Conservation (phyloP, 92 coral and sea anemone genomes). For the Porites lobata region DNA sequence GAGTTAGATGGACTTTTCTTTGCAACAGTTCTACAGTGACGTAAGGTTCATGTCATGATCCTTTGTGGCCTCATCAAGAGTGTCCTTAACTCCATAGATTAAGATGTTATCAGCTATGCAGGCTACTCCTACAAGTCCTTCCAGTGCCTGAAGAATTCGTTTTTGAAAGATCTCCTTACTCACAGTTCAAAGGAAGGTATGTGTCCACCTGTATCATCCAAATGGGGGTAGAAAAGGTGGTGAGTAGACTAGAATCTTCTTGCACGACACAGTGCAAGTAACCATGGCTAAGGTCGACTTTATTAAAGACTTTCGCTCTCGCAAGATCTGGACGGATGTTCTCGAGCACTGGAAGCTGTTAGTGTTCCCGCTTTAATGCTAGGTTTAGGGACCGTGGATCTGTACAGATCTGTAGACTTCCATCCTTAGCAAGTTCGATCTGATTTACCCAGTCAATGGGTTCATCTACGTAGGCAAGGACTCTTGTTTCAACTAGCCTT, state of each 20-base stretch:
- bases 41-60: constrained; percentile 2
- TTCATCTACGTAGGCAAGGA: constrained; percentile 1
- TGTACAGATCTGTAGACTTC: constrained; percentile 14
- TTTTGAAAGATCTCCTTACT: constrained; percentile 16
- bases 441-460: constrained; percentile 22
- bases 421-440: constrained; percentile 1
- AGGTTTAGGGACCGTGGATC: constrained; percentile 30
- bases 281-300: constrained; percentile 23
- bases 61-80: neutral
- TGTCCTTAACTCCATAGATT: neutral
- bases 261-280: constrained; percentile 18
- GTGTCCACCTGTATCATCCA: neutral
- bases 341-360: constrained; percentile 41
- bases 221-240: constrained; percentile 22
- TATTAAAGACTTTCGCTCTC: constrained; percentile 39
- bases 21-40: neutral
- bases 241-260: neutral
- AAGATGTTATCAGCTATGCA: constrained; percentile 10
- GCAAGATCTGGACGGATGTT: constrained; percentile 30
- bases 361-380: constrained; percentile 32
- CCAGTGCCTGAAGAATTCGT: constrained; percentile 16
- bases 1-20: constrained; percentile 11
- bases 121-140: constrained; percentile 13
- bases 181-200: constrained; percentile 9
- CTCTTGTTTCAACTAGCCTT: constrained; percentile 7